Percentiles rank a stretch among this genome's conserved stretches.
Evolutionary conservation across 2,113 vertebrate genomes (phyloP).

Genomic region (Thomomys bottae): DNA sequence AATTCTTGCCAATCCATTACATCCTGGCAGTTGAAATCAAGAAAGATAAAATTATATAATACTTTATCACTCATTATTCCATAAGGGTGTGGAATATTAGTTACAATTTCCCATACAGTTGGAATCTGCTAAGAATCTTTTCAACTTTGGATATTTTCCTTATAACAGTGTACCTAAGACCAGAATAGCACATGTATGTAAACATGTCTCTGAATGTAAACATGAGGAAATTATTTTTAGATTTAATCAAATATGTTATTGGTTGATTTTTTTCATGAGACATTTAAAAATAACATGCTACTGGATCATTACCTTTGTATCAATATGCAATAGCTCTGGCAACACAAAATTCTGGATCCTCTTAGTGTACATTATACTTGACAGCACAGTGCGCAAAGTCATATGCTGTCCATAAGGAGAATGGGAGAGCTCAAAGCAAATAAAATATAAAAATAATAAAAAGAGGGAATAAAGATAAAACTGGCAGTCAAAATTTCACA

Average conservation of each 20-base stretch:
- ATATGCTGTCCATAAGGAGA: background rate
- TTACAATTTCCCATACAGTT: background rate
- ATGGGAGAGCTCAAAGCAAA: background rate
- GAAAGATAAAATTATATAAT: background rate
- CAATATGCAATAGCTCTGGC: background rate
- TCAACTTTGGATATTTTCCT: background rate
- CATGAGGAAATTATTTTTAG: background rate
- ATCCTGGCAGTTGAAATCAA: background rate
- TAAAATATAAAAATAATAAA: background rate
- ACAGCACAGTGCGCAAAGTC: background rate
- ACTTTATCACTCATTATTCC: background rate
- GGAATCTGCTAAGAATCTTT: background rate
- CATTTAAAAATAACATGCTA: background rate
- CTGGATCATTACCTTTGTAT: background rate
- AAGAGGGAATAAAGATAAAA: background rate
- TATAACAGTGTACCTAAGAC: background rate
- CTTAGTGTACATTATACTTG: background rate
- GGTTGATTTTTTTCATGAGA: background rate
- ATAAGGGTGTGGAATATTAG: background rate
- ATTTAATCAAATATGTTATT: background rate
- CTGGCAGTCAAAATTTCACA: background rate
- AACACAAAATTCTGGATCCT: background rate
- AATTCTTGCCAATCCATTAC: background rate
- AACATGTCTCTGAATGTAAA: background rate
- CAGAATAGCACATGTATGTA: background rate